phyloP scores from a whole-genome alignment of 2,113 vertebrate species.

The Vidua chalybeata region DNA sequence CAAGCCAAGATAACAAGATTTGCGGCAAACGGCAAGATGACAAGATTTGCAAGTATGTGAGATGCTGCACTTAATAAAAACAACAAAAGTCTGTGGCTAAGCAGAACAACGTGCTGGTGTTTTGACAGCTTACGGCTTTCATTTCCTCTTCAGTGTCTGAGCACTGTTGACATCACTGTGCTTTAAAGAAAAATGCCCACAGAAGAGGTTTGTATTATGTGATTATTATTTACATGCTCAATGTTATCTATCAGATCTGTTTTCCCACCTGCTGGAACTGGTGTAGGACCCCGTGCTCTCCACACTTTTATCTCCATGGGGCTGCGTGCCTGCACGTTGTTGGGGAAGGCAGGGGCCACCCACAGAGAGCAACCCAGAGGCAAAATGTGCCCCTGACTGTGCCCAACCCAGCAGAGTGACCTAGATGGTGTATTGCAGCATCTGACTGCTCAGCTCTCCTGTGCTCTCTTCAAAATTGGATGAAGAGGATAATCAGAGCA shows the following conservation, averaged over 20 bases:
- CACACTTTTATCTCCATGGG: background rate
- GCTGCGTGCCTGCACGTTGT: background rate
- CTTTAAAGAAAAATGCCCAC: background rate
- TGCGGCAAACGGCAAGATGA: background rate
- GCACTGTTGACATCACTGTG: background rate
- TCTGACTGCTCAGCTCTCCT: background rate
- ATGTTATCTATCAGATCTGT: background rate
- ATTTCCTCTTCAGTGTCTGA: background rate
- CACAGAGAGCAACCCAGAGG: background rate
- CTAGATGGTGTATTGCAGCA: background rate
- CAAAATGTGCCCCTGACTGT: background rate
- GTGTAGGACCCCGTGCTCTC: background rate
- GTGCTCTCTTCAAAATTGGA: background rate
- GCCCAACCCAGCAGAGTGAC: background rate
- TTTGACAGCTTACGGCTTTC: conserved; percentile 25
- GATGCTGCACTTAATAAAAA: conserved; percentile 16
- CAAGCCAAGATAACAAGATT: background rate
- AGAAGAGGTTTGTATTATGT: background rate
- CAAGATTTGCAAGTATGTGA: background rate
- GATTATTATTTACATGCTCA: background rate
- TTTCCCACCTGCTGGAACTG: background rate
- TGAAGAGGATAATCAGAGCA: background rate
- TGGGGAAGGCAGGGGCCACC: background rate
- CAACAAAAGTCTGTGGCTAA: background rate
- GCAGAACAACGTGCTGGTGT: background rate